Conservation (phyloP, 1,140 invertebrate species). For the Sitobion miscanthi region DNA sequence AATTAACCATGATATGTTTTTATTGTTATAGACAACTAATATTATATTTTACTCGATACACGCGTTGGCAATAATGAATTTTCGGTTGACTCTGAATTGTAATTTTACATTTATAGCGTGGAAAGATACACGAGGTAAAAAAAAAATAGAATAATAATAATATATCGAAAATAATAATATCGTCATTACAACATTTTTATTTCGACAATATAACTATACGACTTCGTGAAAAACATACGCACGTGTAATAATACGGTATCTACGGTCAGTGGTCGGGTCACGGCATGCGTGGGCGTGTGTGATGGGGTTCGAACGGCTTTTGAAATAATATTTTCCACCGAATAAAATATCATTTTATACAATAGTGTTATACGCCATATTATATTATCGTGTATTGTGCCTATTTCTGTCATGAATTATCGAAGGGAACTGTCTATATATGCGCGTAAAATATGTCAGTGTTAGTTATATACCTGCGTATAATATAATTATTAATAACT, state of each 20-base stretch:
- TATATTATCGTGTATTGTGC: too few species aligned
- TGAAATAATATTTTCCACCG: background rate
- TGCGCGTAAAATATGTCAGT: background rate
- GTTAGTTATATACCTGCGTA: background rate
- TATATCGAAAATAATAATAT: background rate
- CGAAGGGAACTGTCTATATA: too few species aligned
- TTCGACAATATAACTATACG: background rate
- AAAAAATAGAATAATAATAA: background rate
- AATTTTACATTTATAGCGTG: background rate
- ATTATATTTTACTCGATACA: background rate
- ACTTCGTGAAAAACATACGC: background rate
- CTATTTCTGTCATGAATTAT: too few species aligned
- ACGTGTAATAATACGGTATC: background rate
- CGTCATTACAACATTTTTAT: background rate
- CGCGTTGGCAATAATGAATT: background rate
- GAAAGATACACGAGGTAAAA: background rate
- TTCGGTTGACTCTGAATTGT: background rate
- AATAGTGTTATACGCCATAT: background rate
- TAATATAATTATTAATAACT: background rate
- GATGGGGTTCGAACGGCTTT: background rate
- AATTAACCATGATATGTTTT: background rate
- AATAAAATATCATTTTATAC: background rate
- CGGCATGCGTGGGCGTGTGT: background rate
- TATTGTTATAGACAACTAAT: background rate
- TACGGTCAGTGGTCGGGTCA: background rate